phyloP scores from a whole-genome alignment of 2,797 vertebrate species.

The Acipenser oxyrinchus region DNA sequence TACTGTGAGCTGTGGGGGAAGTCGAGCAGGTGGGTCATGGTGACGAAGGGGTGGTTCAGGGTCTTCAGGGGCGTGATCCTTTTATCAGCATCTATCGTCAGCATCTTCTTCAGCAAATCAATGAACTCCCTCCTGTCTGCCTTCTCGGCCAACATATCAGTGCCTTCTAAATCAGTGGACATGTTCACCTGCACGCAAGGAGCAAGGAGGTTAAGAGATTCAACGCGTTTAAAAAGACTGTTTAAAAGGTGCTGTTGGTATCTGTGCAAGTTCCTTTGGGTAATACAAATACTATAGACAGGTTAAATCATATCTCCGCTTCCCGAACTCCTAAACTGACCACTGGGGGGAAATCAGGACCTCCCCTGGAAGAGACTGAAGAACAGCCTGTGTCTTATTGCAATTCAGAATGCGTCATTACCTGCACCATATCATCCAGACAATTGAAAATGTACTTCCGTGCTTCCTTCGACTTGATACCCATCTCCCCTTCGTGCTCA shows the following conservation, averaged over 20 bases:
- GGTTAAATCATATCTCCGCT: too few relatives aligned
- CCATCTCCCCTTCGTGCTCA: slow-evolving; percentile 91
- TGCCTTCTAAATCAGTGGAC: slow-evolving; percentile 89
- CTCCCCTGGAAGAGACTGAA: too few relatives aligned
- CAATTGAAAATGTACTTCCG: slow-evolving; percentile 98
- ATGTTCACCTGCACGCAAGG: slow-evolving; percentile 79
- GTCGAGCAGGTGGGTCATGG: slow-evolving; percentile 92
- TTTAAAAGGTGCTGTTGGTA: too few relatives aligned
- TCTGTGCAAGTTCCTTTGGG: too few relatives aligned
- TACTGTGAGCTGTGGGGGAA: slow-evolving; percentile 97
- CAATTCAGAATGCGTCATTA: slow-evolving; percentile 32
- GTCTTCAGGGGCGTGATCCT: slow-evolving; percentile 94
- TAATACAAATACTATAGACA: too few relatives aligned
- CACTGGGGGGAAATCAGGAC: too few relatives aligned
- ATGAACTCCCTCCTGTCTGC: slow-evolving; percentile 94
- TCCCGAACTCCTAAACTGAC: too few relatives aligned
- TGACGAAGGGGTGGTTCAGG: slow-evolving; percentile 90
- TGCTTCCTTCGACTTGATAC: slow-evolving; percentile 95
- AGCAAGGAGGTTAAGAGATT: too few relatives aligned
- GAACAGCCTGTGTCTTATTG: too few relatives aligned
- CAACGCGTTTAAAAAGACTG: too few relatives aligned
- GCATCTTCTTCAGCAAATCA: slow-evolving; percentile 96
- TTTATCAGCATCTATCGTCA: slow-evolving; percentile 94
- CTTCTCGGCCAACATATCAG: slow-evolving; percentile 94
- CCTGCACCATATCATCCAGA: slow-evolving; percentile 98